These are phyloP conservation scores for Eumerus sabulonum DNA, from an alignment of 2,888 invertebrate species.

Conservation along the genomic window DNA sequence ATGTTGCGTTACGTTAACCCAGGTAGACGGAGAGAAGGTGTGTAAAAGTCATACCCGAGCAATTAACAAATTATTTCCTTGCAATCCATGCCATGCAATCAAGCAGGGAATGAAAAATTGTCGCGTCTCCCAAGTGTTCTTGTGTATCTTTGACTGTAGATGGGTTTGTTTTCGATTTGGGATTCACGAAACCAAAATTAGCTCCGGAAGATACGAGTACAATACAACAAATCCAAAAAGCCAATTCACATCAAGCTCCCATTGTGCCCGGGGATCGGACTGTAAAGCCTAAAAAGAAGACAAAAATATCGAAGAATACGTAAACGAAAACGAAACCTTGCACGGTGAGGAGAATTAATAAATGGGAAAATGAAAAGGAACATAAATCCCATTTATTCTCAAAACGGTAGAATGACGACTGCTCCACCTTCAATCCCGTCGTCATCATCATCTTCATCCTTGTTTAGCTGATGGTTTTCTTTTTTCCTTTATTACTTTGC, in stretches of 20 bases:
- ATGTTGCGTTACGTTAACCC: conserved; percentile 3
- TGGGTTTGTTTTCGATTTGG: conserved; percentile 56
- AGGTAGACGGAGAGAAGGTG: conserved; percentile 29
- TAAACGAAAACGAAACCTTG: conserved; percentile 22
- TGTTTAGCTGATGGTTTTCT: not conserved
- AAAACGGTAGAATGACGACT: conserved; percentile 45
- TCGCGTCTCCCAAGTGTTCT: conserved; percentile 29
- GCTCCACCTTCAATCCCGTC: conserved; percentile 55
- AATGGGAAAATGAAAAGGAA: conserved; percentile 60
- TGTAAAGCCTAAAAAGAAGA: conserved; percentile 13
- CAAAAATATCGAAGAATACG: conserved; percentile 5
- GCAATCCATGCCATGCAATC: conserved; percentile 62
- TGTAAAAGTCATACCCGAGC: conserved; percentile 58
- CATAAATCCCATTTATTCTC: conserved; percentile 52
- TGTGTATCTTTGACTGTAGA: conserved; percentile 6
- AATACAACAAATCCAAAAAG: conserved; percentile 49
- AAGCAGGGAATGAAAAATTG: conserved; percentile 36
- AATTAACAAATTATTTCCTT: conserved; percentile 69
- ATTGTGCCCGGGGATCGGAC: conserved; percentile 28
- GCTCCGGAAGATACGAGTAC: not conserved
- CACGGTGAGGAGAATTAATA: conserved; percentile 65
- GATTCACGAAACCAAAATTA: conserved; percentile 4
- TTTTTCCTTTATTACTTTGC: no score
- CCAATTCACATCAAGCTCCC: conserved; percentile 61
- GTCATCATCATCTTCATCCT: conserved; percentile 11